Conservation (phyloP, 2,113 vertebrate species). For the Crypturellus undulatus region DNA sequence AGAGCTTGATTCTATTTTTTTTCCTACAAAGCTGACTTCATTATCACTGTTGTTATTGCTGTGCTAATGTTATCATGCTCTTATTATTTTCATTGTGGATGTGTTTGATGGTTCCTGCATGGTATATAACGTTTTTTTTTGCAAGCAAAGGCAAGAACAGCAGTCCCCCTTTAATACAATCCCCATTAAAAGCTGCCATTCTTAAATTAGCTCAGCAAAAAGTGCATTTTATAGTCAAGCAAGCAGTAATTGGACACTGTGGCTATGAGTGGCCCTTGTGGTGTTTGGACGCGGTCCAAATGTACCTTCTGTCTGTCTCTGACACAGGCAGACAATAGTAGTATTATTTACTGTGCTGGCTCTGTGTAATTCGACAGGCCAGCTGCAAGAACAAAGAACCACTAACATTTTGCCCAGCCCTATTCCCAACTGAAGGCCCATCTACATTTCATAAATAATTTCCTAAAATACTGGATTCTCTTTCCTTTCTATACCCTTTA, state of each 20-base stretch:
- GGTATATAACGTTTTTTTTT: constrained; percentile 34
- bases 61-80: constrained; percentile 37
- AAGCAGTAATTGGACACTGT: constrained; percentile 87
- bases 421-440: constrained; percentile 73
- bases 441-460: constrained; percentile 81
- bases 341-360: constrained; percentile 85
- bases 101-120: constrained; percentile 54
- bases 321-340: constrained; percentile 83
- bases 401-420: constrained; percentile 79
- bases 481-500: constrained; percentile 46
- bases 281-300: constrained; percentile 83
- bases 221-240: constrained; percentile 81
- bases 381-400: constrained; percentile 85
- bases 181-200: constrained; percentile 78
- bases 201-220: constrained; percentile 80
- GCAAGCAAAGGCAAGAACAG: constrained; percentile 21
- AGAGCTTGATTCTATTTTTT: neutral
- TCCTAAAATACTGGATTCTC: constrained; percentile 65
- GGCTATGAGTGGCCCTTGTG: constrained; percentile 84
- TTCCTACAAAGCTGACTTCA: neutral
- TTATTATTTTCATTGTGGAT: constrained; percentile 16
- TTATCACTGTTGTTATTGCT: constrained; percentile 18
- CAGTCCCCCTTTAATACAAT: constrained; percentile 65
- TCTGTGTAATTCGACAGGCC: constrained; percentile 82
- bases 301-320: constrained; percentile 88